Evolutionary conservation across 2,113 vertebrate species (phyloP).

Genomic region (Balaenoptera acutorostrata): DNA sequence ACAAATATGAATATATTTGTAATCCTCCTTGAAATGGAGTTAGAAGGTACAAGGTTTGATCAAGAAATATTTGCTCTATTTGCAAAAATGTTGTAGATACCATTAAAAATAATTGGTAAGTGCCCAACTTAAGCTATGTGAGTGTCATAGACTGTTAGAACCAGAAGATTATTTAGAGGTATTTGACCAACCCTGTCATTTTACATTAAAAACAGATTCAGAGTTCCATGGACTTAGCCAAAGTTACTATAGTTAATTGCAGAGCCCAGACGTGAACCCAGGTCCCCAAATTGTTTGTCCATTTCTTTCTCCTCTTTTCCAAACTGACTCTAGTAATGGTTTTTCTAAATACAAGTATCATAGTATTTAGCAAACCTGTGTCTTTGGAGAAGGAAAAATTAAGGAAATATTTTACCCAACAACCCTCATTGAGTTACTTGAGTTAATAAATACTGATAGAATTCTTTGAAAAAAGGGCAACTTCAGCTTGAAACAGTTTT

Average conservation of each 20-base stretch:
- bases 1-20: conserved; percentile 27
- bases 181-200: conserved; percentile 6
- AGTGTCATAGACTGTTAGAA: not conserved
- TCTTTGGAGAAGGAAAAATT: conserved; percentile 24
- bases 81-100: conserved; percentile 1
- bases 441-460: conserved; percentile 8
- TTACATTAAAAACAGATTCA: conserved; percentile 22
- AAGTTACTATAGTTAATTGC: conserved; percentile 11
- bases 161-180: not conserved
- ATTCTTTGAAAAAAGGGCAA: not conserved
- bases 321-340: not conserved
- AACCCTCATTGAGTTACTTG: conserved; percentile 12
- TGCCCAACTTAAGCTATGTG: not conserved
- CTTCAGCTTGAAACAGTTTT: not conserved
- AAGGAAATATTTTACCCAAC: not conserved
- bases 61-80: conserved; percentile 31
- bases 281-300: not conserved
- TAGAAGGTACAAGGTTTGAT: conserved; percentile 32
- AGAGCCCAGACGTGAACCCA: not conserved
- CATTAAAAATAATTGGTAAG: not conserved
- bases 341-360: conserved; percentile 11
- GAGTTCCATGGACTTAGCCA: not conserved
- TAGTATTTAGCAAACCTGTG: not conserved
- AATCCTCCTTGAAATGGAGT: conserved; percentile 27
- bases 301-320: conserved; percentile 10